Base-by-base conservation (phyloP, 1,140 invertebrate species). In the Drosophila burlai region DNA sequence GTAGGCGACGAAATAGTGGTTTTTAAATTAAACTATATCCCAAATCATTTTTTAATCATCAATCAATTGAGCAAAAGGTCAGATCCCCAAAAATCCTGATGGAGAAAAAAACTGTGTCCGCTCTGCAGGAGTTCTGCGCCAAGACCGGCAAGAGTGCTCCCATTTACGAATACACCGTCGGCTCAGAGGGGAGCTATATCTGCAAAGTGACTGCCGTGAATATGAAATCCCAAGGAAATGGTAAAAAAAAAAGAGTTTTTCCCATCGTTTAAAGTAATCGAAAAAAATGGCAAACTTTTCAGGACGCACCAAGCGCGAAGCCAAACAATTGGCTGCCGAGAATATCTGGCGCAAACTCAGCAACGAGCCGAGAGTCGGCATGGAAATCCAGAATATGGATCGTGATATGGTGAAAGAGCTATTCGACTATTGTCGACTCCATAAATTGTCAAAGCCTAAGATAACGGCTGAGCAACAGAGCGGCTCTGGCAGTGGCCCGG, bases 271-370 rank as follows among this genome's bases (percentile, higher is more conserved):
- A 21, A 40, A 7, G 18, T 7, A 9, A 43, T 11, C 6, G 6
- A 10, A 40, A 24, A 21, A 40, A 16, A 24, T 38, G 9, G 8
- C 21, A 36, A 16, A 26, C 6, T 9, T 49, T 26, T 49, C 7
- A 77, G 92, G 92, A 0, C 83, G 80, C 2, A 91, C 79, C 0
- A 93, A 93, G 34, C 78, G 86, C 0, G 89, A 93, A 63, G 91
- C 92, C 24, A 93, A 93, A 10, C 87, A 93, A 40, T 18, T 91
- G 47, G 79, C 71, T 5, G 86, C 86, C 4, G 16, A 24, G 16
- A 76, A 90, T 24, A 57, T 91, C n/a, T 42, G 84, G 54, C 49
- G 62, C 2, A 90, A 85, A n/a, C 29, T 89, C 4, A 38, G 43
- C 1, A 40, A 42, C 3, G 4, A 67, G 2, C 52, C 78, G 0